Evolutionary conservation across 2,888 invertebrate species (phyloP).

Genomic region (Bugulina stolonifera): DNA sequence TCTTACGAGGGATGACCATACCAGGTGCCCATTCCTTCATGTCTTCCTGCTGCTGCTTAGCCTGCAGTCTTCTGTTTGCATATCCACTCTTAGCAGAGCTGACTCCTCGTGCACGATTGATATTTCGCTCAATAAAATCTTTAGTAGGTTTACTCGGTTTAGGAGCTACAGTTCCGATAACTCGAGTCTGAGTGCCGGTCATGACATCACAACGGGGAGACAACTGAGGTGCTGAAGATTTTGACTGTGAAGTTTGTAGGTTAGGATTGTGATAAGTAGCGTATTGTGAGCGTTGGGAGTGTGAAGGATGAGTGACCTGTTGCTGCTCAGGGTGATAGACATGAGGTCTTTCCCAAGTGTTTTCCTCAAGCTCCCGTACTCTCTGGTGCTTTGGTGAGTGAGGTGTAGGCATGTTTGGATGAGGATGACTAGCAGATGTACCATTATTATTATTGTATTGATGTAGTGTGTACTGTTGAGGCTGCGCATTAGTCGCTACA

Average conservation of each 20-base stretch:
- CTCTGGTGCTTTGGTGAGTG: too few species aligned
- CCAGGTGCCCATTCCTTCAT: conserved; percentile 23
- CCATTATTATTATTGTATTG: too few species aligned
- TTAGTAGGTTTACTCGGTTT: background rate
- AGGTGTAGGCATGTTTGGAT: too few species aligned
- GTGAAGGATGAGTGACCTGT: too few species aligned
- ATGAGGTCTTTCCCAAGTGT: too few species aligned
- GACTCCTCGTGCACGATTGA: conserved; percentile 7
- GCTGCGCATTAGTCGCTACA: too few species aligned
- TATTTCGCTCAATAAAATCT: conserved; percentile 19
- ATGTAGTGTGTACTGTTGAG: too few species aligned
- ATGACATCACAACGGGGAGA: background rate
- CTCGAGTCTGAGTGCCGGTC: background rate
- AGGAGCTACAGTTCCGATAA: conserved; percentile 12
- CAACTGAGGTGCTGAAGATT: background rate
- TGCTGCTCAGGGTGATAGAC: too few species aligned
- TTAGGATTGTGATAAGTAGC: too few species aligned
- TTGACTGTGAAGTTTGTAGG: background rate
- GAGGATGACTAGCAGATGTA: too few species aligned
- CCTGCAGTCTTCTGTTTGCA: background rate
- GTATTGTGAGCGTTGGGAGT: too few species aligned
- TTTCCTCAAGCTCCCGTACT: too few species aligned
- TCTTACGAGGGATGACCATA: conserved; percentile 25
- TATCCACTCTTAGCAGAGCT: conserved; percentile 23
- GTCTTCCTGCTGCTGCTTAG: conserved; percentile 1